phyloP scores from a whole-genome alignment of 2,888 invertebrate species.

The Phyto melanocephala region DNA sequence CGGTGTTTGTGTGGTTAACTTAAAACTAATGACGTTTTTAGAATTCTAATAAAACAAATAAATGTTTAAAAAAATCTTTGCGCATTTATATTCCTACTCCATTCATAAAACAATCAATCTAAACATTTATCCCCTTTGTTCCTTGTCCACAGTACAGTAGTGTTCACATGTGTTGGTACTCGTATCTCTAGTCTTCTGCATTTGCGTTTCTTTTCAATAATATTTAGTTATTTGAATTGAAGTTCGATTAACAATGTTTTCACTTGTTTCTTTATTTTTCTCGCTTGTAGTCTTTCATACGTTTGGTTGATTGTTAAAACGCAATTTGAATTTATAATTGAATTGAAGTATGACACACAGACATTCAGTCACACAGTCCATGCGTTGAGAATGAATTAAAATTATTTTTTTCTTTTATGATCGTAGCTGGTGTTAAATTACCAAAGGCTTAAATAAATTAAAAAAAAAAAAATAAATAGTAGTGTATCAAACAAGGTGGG shows the following conservation, averaged over 20 bases:
- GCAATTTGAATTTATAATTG: slow-evolving; percentile 59
- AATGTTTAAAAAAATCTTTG: neutral
- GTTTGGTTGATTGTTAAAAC: slow-evolving; percentile 55
- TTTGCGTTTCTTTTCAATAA: neutral
- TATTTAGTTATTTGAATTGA: slow-evolving; percentile 11
- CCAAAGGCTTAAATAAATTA: neutral
- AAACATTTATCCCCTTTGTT: neutral
- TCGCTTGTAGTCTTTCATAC: neutral
- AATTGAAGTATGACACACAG: slow-evolving; percentile 16
- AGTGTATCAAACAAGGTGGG: too few relatives aligned
- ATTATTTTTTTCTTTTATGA: neutral
- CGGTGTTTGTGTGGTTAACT: slow-evolving; percentile 16
- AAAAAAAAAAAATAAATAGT: neutral
- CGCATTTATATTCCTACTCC: slow-evolving; percentile 45
- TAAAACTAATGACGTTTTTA: slow-evolving; percentile 42
- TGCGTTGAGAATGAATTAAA: slow-evolving; percentile 7
- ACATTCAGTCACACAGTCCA: neutral
- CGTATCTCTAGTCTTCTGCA: neutral
- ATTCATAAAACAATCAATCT: slow-evolving; percentile 43
- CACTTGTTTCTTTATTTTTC: neutral
- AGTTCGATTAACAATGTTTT: neutral
- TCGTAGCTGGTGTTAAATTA: slow-evolving; percentile 50
- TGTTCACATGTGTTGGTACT: neutral
- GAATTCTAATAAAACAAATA: slow-evolving; percentile 38
- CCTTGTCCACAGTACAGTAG: neutral